Conservation (phyloP, 2,113 vertebrate genomes). For the Nibea albiflora region DNA sequence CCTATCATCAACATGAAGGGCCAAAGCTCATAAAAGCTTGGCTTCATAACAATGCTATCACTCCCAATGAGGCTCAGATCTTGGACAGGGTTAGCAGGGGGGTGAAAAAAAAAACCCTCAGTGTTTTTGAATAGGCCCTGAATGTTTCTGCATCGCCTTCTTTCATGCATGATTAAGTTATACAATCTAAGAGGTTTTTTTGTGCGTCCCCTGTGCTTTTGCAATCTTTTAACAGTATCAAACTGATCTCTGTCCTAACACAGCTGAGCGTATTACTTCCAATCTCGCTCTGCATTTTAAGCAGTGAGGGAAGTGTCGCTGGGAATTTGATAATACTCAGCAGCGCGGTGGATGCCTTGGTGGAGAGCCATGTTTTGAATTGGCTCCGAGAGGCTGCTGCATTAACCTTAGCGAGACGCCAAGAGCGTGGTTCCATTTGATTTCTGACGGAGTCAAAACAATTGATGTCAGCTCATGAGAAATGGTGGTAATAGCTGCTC, state of each 20-base stretch:
- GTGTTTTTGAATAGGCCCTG: conserved; percentile 59
- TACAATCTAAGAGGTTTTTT: conserved; percentile 68
- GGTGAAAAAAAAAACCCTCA: conserved; percentile 31
- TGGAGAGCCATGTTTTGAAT: conserved; percentile 73
- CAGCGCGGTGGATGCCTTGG: conserved; percentile 57
- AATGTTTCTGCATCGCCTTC: conserved; percentile 68
- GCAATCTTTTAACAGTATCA: conserved; percentile 58
- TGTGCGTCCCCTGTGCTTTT: conserved; percentile 60
- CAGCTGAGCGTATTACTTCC: conserved; percentile 59
- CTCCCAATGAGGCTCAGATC: conserved; percentile 63
- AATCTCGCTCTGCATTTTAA: conserved; percentile 64
- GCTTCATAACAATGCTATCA: conserved; percentile 46
- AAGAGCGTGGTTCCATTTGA: conserved; percentile 66
- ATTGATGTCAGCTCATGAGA: conserved; percentile 68
- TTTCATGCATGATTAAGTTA: conserved; percentile 73
- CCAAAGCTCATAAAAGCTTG: conserved; percentile 71
- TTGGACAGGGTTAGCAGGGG: conserved; percentile 47
- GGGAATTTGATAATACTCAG: conserved; percentile 67
- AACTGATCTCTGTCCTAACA: conserved; percentile 59
- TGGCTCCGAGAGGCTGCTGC: conserved; percentile 54
- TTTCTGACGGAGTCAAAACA: conserved; percentile 74
- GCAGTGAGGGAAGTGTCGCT: conserved; percentile 58
- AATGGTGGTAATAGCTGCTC: conserved; percentile 47
- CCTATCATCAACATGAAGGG: conserved; percentile 43
- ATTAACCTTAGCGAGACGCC: conserved; percentile 56